These are phyloP conservation scores for Dromiciops gliroides DNA, from an alignment of 2,113 vertebrate genomes.

Conservation along the genomic window DNA sequence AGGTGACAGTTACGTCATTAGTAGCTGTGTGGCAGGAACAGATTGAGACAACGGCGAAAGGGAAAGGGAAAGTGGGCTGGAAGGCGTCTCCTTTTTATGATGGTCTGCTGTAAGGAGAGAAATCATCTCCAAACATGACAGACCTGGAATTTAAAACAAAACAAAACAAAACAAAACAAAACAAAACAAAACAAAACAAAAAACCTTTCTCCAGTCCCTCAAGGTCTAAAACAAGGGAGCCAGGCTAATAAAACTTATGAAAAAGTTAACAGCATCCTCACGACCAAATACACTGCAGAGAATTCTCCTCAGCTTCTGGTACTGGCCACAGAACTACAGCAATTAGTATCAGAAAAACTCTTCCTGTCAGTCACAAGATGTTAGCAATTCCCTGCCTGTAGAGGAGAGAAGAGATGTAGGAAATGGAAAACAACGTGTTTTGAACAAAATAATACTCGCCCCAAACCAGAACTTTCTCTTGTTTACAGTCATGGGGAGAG, in stretches of 20 bases:
- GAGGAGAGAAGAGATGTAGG: background rate
- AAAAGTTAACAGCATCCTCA: background rate
- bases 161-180: background rate
- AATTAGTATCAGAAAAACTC: conserved; percentile 40
- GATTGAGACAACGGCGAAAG: background rate
- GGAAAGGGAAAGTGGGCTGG: background rate
- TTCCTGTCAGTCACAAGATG: conserved; percentile 33
- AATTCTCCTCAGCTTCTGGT: conserved; percentile 54
- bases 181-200: background rate
- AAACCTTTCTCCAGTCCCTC: background rate
- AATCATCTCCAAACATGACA: conserved; percentile 50
- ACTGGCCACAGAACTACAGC: conserved; percentile 7
- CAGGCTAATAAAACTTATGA: conserved; percentile 26
- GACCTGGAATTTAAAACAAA: background rate
- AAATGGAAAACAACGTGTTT: background rate
- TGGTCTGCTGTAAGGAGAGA: conserved; percentile 23
- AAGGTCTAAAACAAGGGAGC: conserved; percentile 47
- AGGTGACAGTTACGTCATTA: background rate
- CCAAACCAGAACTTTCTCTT: background rate
- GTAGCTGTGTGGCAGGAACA: background rate
- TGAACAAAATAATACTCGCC: background rate
- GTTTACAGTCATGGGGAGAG: background rate
- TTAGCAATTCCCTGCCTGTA: conserved; percentile 36
- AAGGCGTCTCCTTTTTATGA: conserved; percentile 1
- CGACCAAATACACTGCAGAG: background rate